Base-by-base conservation (phyloP, 2,888 invertebrate genomes). In the Mamestra brassicae region DNA sequence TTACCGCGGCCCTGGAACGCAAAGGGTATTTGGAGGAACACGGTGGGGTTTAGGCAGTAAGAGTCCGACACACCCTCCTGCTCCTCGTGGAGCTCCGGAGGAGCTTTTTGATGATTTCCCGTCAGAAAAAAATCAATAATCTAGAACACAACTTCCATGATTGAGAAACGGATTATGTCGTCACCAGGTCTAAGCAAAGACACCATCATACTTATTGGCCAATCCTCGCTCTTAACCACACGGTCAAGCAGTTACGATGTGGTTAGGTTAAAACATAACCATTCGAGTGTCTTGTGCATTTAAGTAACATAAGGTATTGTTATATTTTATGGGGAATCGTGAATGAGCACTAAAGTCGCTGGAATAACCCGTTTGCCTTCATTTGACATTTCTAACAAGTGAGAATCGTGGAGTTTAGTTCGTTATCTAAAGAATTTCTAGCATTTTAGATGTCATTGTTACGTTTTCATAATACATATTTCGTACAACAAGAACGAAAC, bases 281-380 rank as follows among this genome's bases (percentile, higher is more conserved):
- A 58, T 17, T 65, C 42, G 36, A 82, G 38, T 62, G 61, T 82
- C 17, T 62, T 65, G 26, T 57, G n/a, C 68, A 38, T 78, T 58
- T 66, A 65, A 38, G 50, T 64, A 68, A 67, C 42, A 61, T 45
- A 36, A 61, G 42, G 50, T 76, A 69, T 76, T 76, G 77, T 79
- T 66, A 50, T 47, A 62, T 54, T 69, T 82, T 76, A 82, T 62
- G 78, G 57, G 38, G n/a, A 58, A 38, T 58, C 65, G 69, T 76
- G 69, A 82, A 58, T 52, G 8, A 26, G 69, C 52, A 50, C 55
- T 68, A n/a, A 50, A 74, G 52, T 38, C 11, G 47, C 65, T 65
- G 38, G 64, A 61, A 66, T 47, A 66, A 62, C 77, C 65, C 17
- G 61, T 82, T 79, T 62, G 47, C 55, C 69, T 82, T 82, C 57